Base-by-base conservation (phyloP, 1,140 invertebrate genomes). In the Armadillidium nasatum region DNA sequence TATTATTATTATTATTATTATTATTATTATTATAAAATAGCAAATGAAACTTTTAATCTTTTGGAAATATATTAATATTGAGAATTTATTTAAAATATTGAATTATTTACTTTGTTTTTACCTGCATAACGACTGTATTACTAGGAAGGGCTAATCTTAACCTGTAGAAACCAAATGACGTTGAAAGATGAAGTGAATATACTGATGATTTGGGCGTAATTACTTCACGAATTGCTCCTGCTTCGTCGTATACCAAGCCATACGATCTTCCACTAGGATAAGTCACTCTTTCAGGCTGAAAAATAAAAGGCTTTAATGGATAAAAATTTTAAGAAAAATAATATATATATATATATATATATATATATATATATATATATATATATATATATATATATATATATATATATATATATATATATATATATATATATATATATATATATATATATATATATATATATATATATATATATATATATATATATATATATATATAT, bases 121-220 rank as follows among this genome's bases (percentile, higher is more conserved):
- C 80, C 80, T 78, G 77, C 13, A 81, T 68, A 13, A 71, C 77
- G 44, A 81, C 78, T 44, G 45, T 77, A 45, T 81, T 73, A 7
- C 68, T 66, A 9, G 80, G 80, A 10, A 81, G 60, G 11, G 80
- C 80, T 4, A 81, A 71, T 22, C 76, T 73, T 33, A 81, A 73
- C 69, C 78, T 78, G 76, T 81, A 81, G 75, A 78, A 81, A 43
- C 80, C 77, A 7, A 81, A 71, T 13, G 76, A 78, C 13, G 78
- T 81, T 9, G 77, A 73, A 23, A 81, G 77, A 44, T 81, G 77
- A 46, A 77, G 74, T 23, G 80, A 72, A 70, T 81, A 81, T 21
- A 75, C 77, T 0, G 77, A 76, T 43, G 77, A 75, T 0, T 75
- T 75, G 11, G 80, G 80, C 0, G 80, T 81, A 0, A 81, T 69